Conservation (phyloP, 2,113 vertebrate genomes). For the Proteles cristata region DNA sequence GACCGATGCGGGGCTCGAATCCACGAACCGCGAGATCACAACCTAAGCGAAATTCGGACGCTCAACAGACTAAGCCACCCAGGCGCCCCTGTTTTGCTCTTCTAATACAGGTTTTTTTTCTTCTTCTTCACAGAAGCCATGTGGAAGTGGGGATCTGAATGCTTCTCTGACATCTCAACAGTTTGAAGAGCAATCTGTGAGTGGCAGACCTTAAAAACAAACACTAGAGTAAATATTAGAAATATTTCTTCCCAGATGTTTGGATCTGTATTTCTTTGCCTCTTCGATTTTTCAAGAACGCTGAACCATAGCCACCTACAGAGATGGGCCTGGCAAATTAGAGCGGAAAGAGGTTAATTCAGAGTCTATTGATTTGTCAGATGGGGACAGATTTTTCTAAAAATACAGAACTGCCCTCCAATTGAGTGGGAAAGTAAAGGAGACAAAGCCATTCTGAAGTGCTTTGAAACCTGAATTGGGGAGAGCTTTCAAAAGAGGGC, state of each 20-base stretch:
- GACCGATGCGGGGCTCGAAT: no score
- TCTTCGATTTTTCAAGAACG: background rate
- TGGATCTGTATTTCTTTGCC: background rate
- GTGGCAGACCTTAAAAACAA: constrained; percentile 48
- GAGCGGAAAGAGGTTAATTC: constrained; percentile 48
- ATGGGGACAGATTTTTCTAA: constrained; percentile 62
- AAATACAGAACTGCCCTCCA: constrained; percentile 54
- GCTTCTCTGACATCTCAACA: constrained; percentile 82
- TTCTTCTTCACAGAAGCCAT: constrained; percentile 73
- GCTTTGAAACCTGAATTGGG: background rate
- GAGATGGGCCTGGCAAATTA: background rate
- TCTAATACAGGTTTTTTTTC: background rate
- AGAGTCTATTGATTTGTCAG: constrained; percentile 37
- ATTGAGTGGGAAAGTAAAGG: background rate
- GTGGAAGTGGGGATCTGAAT: constrained; percentile 78
- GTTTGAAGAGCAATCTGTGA: constrained; percentile 85
- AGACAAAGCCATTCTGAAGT: background rate
- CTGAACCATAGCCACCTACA: background rate
- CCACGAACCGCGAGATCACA: no score
- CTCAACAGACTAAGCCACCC: no score
- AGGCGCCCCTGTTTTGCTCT: no score
- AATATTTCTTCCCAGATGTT: background rate
- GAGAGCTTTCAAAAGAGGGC: background rate
- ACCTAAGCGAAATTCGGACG: no score
- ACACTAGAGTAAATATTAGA: background rate